Percentiles rank a stretch among this genome's conserved stretches.
Evolutionary conservation across 1,140 invertebrate genomes (phyloP).

Genomic region (Pentalonia nigronervosa): DNA sequence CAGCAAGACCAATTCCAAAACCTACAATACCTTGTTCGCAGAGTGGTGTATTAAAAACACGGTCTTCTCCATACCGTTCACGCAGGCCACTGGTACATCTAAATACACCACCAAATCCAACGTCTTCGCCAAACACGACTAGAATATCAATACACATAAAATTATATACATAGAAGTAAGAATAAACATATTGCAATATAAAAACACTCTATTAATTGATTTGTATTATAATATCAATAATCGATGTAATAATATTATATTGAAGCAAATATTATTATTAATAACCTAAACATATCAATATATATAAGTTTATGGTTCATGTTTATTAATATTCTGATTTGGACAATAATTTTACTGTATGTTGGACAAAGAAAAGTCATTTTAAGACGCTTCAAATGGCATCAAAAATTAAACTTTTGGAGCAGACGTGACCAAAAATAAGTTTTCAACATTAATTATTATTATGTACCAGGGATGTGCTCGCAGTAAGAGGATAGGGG

Average conservation of each 20-base stretch:
- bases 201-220: neutral
- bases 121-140: slow-evolving; percentile 97
- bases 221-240: neutral
- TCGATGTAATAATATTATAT: neutral
- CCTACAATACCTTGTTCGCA: slow-evolving; percentile 98
- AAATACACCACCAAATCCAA: slow-evolving; percentile 98
- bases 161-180: neutral
- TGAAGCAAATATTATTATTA: neutral
- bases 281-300: neutral
- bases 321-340: neutral
- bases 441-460: neutral
- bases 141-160: slow-evolving; percentile 60
- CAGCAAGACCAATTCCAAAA: slow-evolving; percentile 95
- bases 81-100: slow-evolving; percentile 92
- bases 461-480: neutral
- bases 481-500: too few species aligned
- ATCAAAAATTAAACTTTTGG: neutral
- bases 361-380: neutral
- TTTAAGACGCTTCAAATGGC: too few species aligned
- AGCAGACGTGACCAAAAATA: neutral
- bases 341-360: neutral
- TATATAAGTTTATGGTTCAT: neutral
- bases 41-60: slow-evolving; percentile 97
- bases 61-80: slow-evolving; percentile 90
- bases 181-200: neutral